Base-by-base conservation (phyloP, 1,140 invertebrate genomes). In the Heterodera schachtii region DNA sequence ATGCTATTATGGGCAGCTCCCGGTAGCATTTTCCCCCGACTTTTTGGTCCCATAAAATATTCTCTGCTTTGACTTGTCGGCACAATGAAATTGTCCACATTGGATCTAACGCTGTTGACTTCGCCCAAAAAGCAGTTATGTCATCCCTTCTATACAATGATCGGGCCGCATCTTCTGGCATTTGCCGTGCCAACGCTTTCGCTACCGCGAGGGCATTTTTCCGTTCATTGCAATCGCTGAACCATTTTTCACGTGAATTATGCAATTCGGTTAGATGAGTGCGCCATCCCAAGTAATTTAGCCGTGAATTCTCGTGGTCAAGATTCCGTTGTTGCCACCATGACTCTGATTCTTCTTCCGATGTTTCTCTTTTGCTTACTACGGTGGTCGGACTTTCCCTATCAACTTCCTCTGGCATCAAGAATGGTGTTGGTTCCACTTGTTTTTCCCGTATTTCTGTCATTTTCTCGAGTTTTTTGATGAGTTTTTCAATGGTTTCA, bases 41-140 rank as follows among this genome's bases (percentile, higher is more conserved):
- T 71, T 78, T 41, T 13, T 78, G 60, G 2, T 78, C 57, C 76
- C 76, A 78, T 41, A 13, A 3, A 6, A 78, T 41, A 67, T 67
- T 69, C 13, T 44, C 60, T 41, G 44, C 41, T 66, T 67, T 57
- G 6, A 73, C 43, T 46, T 46, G 76, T n/a, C n/a, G 75, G 57
- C 76, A 78, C 9, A 78, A 44, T 13, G 46, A 49, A 43, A 78
- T 43, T 0, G 43, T 75, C 73, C 73, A 75, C 16, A 4, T 46
- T 47, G 60, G 60, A 11, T 46, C 11, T 16, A 46, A 46, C 19
- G 57, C 13, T 1, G 57, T 2, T 11, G 49, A 49, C 47, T 75
- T 75, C 4, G 49, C 43, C 44, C 49, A 47, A 47, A 75, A 75
- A 1, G 73, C 73, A 31, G 73, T 75, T 21, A 75, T 75, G 31